Conservation (phyloP, 2,113 vertebrate genomes). For the Brienomyrus longianalis region DNA sequence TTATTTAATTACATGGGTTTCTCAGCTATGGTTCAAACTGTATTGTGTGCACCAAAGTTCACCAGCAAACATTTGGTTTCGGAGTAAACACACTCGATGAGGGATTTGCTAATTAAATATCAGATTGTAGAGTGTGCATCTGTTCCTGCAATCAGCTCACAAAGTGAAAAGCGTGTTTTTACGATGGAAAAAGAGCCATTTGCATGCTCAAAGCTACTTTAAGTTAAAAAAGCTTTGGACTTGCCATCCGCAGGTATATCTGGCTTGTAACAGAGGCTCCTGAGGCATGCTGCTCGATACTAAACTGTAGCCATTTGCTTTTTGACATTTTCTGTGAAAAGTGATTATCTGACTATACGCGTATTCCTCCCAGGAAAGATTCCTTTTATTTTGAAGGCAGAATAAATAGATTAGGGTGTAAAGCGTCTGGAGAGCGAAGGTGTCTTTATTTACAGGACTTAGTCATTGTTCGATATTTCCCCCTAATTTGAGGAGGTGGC, state of each 20-base stretch:
- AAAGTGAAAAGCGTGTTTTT: background rate
- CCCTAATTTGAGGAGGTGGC: conserved; percentile 1
- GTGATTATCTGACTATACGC: background rate
- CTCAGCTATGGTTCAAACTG: conserved; percentile 20
- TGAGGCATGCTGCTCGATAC: background rate
- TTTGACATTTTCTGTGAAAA: conserved; percentile 9
- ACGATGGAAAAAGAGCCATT: background rate
- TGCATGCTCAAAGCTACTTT: background rate
- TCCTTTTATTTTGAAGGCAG: background rate
- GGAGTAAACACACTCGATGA: background rate
- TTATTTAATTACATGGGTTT: background rate
- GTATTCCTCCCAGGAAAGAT: background rate
- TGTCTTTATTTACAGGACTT: background rate
- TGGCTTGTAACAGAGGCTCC: background rate
- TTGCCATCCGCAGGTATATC: background rate
- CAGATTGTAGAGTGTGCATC: background rate
- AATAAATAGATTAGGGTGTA: background rate
- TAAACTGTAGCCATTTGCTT: background rate
- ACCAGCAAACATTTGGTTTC: background rate
- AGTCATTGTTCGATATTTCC: conserved; percentile 2
- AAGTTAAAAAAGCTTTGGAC: background rate
- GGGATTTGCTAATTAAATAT: background rate
- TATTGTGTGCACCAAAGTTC: background rate
- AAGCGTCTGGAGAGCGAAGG: background rate
- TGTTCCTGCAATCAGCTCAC: background rate